Conservation (phyloP, 2,888 invertebrate species). For the Conus canariensis region DNA sequence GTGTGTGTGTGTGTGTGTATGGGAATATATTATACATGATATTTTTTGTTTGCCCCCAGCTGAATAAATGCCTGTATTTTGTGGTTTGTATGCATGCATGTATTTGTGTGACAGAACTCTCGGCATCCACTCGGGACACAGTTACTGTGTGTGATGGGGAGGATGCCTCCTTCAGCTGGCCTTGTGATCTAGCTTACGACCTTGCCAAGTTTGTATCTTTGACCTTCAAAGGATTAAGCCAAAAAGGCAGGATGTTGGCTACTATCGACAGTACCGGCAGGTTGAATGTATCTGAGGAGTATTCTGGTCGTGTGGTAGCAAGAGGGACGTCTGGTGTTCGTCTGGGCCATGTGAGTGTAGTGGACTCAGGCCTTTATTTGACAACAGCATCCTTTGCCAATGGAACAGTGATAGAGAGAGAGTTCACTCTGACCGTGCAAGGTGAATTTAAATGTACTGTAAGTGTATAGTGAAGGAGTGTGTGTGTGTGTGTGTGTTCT, state of each 20-base stretch:
- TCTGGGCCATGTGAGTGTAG: not conserved
- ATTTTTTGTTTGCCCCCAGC: not conserved
- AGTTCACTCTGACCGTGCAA: not conserved
- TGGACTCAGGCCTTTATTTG: slow-evolving; percentile 10
- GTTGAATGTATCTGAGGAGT: not conserved
- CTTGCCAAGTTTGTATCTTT: slow-evolving; percentile 17
- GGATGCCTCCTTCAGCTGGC: slow-evolving; percentile 24
- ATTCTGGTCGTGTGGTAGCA: not conserved
- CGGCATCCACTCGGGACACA: not conserved
- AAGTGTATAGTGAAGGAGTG: not conserved
- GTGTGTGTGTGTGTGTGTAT: not conserved
- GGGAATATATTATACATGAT: not conserved
- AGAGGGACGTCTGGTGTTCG: slow-evolving; percentile 27
- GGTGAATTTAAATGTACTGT: not conserved
- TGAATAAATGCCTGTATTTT: not conserved
- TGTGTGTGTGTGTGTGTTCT: not conserved
- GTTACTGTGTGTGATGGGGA: not conserved
- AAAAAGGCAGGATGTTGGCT: not conserved
- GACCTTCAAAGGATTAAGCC: not conserved
- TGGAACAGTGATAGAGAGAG: slow-evolving; percentile 4
- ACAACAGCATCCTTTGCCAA: not conserved
- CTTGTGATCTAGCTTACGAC: slow-evolving; percentile 30
- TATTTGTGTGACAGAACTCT: not conserved
- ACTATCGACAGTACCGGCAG: not conserved
- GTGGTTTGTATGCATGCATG: not conserved